Base-by-base conservation (phyloP, 2,113 vertebrate genomes). In the Chitala chitala region DNA sequence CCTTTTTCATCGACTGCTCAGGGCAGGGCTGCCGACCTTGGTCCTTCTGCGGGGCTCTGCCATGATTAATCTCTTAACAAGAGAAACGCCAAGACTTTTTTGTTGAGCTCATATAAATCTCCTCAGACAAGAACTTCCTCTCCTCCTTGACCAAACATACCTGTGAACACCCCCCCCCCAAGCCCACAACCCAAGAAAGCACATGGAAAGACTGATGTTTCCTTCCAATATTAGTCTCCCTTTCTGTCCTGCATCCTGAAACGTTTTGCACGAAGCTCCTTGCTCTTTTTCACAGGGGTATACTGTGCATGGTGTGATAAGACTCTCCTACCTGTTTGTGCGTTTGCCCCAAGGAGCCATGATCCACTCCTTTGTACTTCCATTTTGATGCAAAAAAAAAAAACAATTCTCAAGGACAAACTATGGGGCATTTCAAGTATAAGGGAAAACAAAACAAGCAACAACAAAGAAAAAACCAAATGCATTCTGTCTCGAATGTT, bases 51-150 rank as follows among this genome's bases (percentile, higher is more conserved):
- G 69, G 81, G 80, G 81, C 74, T 33, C 78, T 73, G 83, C 82
- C 75, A 82, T 87, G 86, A 91, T 91, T 90, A 88, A 89, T 90
- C 86, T 79, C 82, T 80, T 75, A 79, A 89, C 86, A 87, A 87
- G 87, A 86, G 80, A 77, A 86, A 82, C 83, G 84, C 84, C 85
- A 71, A 80, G 79, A 85, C 83, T 77, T 78, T 80, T 79, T 83
- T 81, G 78, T 80, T 69, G 38, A 78, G 75, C 80, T 82, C 81
- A 82, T 80, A 82, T 80, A 85, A 84, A 83, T 88, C 83, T 84
- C 74, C 78, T 79, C 59, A 78, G 82, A 79, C 78, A 71, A 80
- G 80, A 76, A 72, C 26, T 31, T 44, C 50, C 40, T 51, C 63
- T 79, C 79, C 77, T 78, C 76, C 78, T 71, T 78, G 79, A 87